These are phyloP conservation scores for Emydocephalus ijimae DNA, from an alignment of 2,113 vertebrate species.

Conservation along the genomic window DNA sequence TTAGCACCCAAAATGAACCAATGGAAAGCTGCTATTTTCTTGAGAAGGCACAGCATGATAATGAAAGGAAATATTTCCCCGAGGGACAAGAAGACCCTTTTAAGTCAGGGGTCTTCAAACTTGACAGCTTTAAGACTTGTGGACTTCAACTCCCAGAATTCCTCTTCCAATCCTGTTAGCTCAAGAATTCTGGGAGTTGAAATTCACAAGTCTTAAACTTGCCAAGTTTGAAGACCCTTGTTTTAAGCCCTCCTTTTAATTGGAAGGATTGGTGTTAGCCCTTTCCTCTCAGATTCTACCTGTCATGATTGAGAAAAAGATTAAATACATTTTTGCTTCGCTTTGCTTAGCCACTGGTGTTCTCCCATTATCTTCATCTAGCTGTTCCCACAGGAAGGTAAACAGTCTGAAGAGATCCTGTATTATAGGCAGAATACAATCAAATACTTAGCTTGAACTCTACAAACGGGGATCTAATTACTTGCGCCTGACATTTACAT, in stretches of 20 bases:
- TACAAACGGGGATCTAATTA: neutral
- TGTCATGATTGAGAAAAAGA: neutral
- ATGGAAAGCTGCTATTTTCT: neutral
- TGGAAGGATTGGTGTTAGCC: neutral
- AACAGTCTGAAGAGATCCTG: neutral
- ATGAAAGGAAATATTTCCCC: neutral
- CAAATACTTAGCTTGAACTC: neutral
- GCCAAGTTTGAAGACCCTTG: too few relatives aligned
- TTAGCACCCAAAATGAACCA: neutral
- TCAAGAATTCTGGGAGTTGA: too few relatives aligned
- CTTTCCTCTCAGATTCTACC: neutral
- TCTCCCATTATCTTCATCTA: neutral
- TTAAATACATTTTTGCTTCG: neutral
- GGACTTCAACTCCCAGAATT: too few relatives aligned
- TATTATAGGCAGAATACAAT: neutral
- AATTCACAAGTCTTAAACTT: too few relatives aligned
- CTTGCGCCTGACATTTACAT: neutral
- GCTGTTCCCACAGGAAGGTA: neutral
- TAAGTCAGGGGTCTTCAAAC: neutral
- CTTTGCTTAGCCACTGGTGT: neutral
- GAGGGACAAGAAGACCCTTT: neutral
- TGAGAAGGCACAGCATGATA: neutral
- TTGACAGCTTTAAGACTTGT: too few relatives aligned
- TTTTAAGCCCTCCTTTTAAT: neutral
- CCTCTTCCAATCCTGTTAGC: too few relatives aligned